phyloP scores from a whole-genome alignment of 2,113 vertebrate species.

The Phycodurus eques region DNA sequence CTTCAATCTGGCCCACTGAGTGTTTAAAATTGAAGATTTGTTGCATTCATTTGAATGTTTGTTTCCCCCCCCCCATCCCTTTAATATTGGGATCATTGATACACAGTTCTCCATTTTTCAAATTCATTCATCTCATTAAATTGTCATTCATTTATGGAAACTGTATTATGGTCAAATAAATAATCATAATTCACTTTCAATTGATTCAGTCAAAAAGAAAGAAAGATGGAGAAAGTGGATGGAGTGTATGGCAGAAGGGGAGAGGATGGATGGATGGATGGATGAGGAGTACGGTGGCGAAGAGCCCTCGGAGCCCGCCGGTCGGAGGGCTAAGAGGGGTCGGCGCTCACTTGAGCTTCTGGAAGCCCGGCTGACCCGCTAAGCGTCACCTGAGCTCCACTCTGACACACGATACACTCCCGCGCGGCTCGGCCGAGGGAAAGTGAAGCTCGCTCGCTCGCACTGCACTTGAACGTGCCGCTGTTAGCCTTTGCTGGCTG shows the following conservation, averaged over 20 bases:
- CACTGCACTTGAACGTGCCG: constrained; percentile 11
- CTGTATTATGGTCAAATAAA: too few species aligned
- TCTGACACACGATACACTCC: constrained; percentile 73
- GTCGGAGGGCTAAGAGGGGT: constrained; percentile 37
- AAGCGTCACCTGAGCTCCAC: constrained; percentile 69
- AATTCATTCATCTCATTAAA: too few species aligned
- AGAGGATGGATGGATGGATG: constrained; percentile 16
- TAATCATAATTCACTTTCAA: too few species aligned
- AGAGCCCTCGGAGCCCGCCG: constrained; percentile 54
- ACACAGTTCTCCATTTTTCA: too few species aligned
- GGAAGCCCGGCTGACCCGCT: constrained; percentile 60
- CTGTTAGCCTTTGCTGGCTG: background rate
- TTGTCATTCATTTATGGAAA: too few species aligned
- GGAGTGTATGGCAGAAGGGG: constrained; percentile 22
- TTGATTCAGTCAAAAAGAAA: background rate
- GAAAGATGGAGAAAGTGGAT: constrained; percentile 11
- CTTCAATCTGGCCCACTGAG: background rate
- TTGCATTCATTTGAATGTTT: too few species aligned
- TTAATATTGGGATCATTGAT: too few species aligned
- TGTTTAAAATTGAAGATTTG: background rate
- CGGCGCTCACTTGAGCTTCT: constrained; percentile 56
- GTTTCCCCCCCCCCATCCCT: too few species aligned
- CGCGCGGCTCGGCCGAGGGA: constrained; percentile 33
- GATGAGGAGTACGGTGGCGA: constrained; percentile 49
- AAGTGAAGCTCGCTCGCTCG: constrained; percentile 7